Conservation (phyloP, 2,113 vertebrate species). For the Chiloscyllium plagiosum region DNA sequence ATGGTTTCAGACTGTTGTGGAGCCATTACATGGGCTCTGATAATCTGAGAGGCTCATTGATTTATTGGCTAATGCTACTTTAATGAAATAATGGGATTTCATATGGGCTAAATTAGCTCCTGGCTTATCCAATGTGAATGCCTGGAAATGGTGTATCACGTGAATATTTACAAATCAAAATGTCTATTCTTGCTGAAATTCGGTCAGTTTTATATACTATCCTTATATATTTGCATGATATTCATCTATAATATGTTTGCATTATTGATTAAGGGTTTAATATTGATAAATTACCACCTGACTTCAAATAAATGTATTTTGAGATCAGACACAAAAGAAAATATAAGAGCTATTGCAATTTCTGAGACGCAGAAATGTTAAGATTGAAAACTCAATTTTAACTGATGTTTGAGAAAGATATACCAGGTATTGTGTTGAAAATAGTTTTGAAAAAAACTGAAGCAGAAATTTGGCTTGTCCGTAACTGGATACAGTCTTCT, state of each 20-base stretch:
- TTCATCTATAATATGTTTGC: not conserved
- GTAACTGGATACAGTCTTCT: no score
- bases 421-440: not conserved
- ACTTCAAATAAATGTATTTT: not conserved
- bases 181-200: not conserved
- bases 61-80: slow-evolving; percentile 18
- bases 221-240: not conserved
- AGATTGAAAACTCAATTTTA: not conserved
- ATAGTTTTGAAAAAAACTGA: not conserved
- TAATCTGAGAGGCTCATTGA: slow-evolving; percentile 10
- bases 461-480: not conserved
- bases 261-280: not conserved
- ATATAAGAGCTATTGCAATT: not conserved
- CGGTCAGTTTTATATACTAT: not conserved
- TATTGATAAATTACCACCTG: not conserved
- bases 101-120: not conserved
- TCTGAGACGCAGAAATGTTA: not conserved
- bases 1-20: not conserved
- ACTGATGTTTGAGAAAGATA: not conserved
- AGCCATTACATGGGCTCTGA: not conserved
- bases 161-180: not conserved
- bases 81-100: slow-evolving; percentile 14
- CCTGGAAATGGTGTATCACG: not conserved
- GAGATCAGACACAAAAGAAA: not conserved
- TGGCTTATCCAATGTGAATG: not conserved